Evolutionary conservation across 2,888 invertebrate species (phyloP).

Genomic region (Cheilosia variabilis): DNA sequence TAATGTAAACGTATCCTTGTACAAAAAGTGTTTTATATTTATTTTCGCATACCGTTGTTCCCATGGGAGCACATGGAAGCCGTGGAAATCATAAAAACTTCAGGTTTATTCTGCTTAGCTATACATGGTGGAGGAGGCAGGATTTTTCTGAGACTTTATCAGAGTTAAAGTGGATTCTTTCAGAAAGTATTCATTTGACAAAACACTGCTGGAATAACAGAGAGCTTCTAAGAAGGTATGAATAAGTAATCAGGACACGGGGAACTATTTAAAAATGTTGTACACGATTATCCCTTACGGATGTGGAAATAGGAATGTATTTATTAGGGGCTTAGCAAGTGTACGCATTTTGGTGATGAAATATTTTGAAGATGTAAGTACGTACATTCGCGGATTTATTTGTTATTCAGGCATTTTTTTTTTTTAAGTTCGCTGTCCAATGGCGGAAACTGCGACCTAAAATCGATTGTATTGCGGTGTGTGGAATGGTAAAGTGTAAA

Average conservation of each 20-base stretch:
- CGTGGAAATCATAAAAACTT: slow-evolving; percentile 27
- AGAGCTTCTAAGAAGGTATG: slow-evolving; percentile 18
- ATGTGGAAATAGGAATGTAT: no score
- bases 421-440: no score
- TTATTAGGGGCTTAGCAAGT: no score
- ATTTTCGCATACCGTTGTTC: slow-evolving; percentile 32
- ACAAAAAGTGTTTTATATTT: slow-evolving; percentile 35
- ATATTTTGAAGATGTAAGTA: no score
- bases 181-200: slow-evolving; percentile 59
- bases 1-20: slow-evolving; percentile 11
- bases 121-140: slow-evolving; percentile 23
- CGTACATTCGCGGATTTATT: no score
- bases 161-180: slow-evolving; percentile 45
- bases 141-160: slow-evolving; percentile 38
- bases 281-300: slow-evolving; percentile 32
- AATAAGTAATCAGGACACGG: background rate
- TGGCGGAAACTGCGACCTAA: no score
- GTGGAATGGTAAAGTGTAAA: no score
- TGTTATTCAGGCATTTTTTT: no score
- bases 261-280: slow-evolving; percentile 44
- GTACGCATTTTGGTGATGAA: no score
- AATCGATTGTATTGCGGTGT: no score
- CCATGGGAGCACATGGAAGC: slow-evolving; percentile 38
- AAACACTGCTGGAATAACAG: slow-evolving; percentile 57
- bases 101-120: slow-evolving; percentile 6